Conservation (phyloP, 2,888 invertebrate species). For the Sarcophaga caerulescens region DNA sequence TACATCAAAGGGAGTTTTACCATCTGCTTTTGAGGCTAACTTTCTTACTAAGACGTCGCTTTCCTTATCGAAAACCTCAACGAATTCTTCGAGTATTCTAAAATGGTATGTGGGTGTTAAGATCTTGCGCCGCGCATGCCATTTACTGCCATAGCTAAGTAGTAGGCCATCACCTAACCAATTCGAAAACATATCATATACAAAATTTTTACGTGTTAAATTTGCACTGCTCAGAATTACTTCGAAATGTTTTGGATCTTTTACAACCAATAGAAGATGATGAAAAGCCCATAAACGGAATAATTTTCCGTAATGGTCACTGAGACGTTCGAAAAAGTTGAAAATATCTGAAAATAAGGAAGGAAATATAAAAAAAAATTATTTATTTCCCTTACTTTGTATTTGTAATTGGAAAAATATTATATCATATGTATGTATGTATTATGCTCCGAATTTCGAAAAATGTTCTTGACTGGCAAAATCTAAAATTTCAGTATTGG, state of each 20-base stretch:
- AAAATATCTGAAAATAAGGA: conserved; percentile 53
- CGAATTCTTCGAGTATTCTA: conserved; percentile 84
- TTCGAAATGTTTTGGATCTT: conserved; percentile 64
- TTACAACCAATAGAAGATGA: conserved; percentile 33
- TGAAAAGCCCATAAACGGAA: conserved; percentile 60
- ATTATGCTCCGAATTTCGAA: too few relatives aligned
- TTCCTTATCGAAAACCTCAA: conserved; percentile 86
- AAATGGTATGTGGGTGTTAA: conserved; percentile 65
- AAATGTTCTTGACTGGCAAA: too few relatives aligned
- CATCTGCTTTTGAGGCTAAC: conserved; percentile 79
- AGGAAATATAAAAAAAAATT: conserved; percentile 1
- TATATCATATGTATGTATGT: too few relatives aligned
- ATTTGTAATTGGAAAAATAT: too few relatives aligned
- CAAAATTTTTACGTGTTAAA: conserved; percentile 49
- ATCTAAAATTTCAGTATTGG: too few relatives aligned
- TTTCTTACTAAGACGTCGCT: conserved; percentile 83
- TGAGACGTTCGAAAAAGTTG: conserved; percentile 28
- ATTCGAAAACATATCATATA: conserved; percentile 48
- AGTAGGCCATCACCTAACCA: conserved; percentile 66
- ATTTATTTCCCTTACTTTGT: too few relatives aligned
- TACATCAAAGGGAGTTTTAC: conserved; percentile 76
- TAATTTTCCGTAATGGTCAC: conserved; percentile 55
- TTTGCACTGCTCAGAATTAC: conserved; percentile 56
- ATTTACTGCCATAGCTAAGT: conserved; percentile 59
- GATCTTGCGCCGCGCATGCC: conserved; percentile 62